Evolutionary conservation across 1,140 invertebrate species (phyloP), one percentile per base, ranked within the genome.

Genomic region (Drosophila athabasca): DNA sequence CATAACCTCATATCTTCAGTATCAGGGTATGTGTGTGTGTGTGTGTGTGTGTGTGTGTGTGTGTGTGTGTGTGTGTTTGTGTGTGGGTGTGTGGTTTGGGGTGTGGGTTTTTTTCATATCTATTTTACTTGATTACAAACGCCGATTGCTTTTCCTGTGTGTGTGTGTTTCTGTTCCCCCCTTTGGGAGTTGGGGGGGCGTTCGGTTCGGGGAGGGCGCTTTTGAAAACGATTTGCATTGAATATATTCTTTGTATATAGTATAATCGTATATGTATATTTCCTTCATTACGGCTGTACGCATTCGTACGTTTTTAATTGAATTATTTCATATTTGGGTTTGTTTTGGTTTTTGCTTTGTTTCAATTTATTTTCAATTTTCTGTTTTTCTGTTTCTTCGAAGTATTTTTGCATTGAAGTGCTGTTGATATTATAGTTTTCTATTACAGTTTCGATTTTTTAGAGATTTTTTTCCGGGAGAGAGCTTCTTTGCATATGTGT

Each of bases 181-280:
- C 24, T 24, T 24, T 4, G 24, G 24, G 24, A 3, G 24, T 24
- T 24, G 24, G 24, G 5, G 24, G 4, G 4, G 4, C 4, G 24
- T 26, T 26, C 24, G 24, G 24, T 26, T 26, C 53, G 44, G 50
- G n/a, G 39, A 39, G 26, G 44, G 62, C 64, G 44, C 62, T 55
- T 83, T 85, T 68, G 62, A 83, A 83, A 85, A 80, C 58, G 62
- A 68, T 62, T 80, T 57, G 67, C 66, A 80, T 83, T 69, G 80
- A 84, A 80, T 84, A 84, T 87, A 85, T 76, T 61, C 35, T 39
- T 77, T 60, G 61, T 72, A 43, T 74, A 58, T 74, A 65, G 62
- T 87, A 84, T 84, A 80, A 79, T 85, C 62, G 71, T 82, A 85
- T 79, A 76, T 79, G 66, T 84, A 79, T 79, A 79, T 62, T 81